Conservation (phyloP, 2,888 invertebrate species). For the Hofmannophila pseudospretella region DNA sequence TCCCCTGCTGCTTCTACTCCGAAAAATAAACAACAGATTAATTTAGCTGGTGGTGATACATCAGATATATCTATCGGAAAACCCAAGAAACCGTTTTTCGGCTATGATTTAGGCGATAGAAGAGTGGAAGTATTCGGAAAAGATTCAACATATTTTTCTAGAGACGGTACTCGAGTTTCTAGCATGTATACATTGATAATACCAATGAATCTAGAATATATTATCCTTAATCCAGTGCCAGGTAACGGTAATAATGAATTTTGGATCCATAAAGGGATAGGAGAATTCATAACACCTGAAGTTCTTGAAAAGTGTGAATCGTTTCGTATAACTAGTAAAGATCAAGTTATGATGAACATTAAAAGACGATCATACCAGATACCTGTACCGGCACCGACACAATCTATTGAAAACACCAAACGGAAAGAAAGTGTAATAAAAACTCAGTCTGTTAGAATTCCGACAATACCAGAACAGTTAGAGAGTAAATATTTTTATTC, state of each 20-base stretch:
- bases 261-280: conserved; percentile 57
- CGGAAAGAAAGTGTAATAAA: conserved; percentile 24
- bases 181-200: conserved; percentile 52
- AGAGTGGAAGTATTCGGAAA: conserved; percentile 66
- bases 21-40: conserved; percentile 23
- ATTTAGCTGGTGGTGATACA: background rate
- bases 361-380: conserved; percentile 43
- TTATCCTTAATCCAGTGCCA: conserved; percentile 45
- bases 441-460: conserved; percentile 14
- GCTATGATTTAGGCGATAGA: conserved; percentile 60
- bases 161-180: conserved; percentile 53
- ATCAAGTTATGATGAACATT: conserved; percentile 51
- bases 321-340: conserved; percentile 53
- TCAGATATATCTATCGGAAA: conserved; percentile 19
- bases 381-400: conserved; percentile 15
- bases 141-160: conserved; percentile 55
- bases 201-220: conserved; percentile 55
- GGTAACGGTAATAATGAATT: conserved; percentile 54
- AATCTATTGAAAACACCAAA: conserved; percentile 17
- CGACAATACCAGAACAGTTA: conserved; percentile 18
- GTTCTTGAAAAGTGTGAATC: conserved; percentile 45
- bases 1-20: conserved; percentile 26
- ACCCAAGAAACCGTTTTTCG: conserved; percentile 45
- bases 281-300: conserved; percentile 32
- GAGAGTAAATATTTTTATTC: conserved; percentile 45